Percentiles rank a stretch among this genome's conserved stretches.
Conservation (phyloP, 1,140 invertebrate genomes). For the Antheraea mylitta region DNA sequence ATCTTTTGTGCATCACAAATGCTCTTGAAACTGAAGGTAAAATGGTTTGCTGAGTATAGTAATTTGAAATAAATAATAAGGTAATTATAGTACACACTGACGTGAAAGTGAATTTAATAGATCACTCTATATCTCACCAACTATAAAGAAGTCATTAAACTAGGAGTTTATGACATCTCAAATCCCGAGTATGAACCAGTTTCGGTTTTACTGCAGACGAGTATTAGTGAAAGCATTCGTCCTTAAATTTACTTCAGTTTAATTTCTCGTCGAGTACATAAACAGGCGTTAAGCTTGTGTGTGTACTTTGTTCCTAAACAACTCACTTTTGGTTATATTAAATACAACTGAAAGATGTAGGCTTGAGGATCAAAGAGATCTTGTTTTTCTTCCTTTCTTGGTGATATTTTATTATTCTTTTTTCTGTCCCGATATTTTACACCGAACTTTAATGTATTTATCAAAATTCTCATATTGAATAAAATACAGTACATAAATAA, state of each 20-base stretch:
- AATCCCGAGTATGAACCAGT: neutral
- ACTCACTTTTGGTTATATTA: neutral
- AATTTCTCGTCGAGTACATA: neutral
- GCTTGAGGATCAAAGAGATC: neutral
- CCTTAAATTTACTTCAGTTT: slow-evolving; percentile 11
- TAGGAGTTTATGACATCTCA: neutral
- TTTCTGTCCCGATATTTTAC: neutral
- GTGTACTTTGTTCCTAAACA: neutral
- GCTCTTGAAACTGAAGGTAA: too few species aligned
- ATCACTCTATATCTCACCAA: neutral
- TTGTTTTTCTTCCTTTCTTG: too few species aligned
- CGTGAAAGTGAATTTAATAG: neutral
- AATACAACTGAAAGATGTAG: neutral
- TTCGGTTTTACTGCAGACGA: neutral
- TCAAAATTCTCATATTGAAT: neutral
- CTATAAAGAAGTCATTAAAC: neutral
- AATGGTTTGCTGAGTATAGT: too few species aligned
- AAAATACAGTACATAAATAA: too few species aligned
- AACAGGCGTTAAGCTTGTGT: slow-evolving; percentile 4
- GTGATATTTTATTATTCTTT: neutral
- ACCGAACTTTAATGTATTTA: neutral
- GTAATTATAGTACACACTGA: neutral
- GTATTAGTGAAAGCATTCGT: slow-evolving; percentile 7
- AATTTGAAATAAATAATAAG: too few species aligned
- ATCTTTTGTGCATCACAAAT: too few species aligned